Evolutionary conservation across 2,113 vertebrate species (phyloP), one percentile per base, ranked within the genome.

Genomic region (Chlorocebus sabaeus): DNA sequence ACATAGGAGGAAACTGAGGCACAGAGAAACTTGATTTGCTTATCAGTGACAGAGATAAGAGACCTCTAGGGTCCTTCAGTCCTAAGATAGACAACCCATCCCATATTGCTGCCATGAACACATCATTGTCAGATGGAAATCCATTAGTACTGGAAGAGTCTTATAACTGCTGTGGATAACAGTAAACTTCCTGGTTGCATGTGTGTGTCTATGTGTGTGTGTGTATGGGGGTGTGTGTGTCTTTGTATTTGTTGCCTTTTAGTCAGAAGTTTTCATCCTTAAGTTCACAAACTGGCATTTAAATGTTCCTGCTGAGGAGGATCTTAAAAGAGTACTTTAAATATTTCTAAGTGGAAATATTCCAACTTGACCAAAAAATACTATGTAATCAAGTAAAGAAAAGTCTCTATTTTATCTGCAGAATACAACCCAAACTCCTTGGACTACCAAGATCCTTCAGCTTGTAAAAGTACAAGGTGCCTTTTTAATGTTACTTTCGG

Each of bases 281-380:
- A 55, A 73, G 7, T 86, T 92, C 27, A 87, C 8, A 85, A 88
- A 32, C 70, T 76, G 27, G n/a, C 11, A 52, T 80, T 95, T 59
- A 85, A 92, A 57, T 78, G 8, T 55, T 72, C 13, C 50, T 81
- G 45, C 43, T 84, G 43, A 45, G 43, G 73, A 93, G 8, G 2
- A 64, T 45, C 6, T 88, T 84, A n/a, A 50, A 52, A 90, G 17
- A 85, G 50, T 11, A 57, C 3, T 64, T 64, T 35, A 50, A 57
- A 5, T 95, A 55, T 67, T 84, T 93, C 61, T 64, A 82, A 73
- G 27, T 61, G 4, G 13, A 94, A 94, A 45, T 89, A 72, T 40
- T 64, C 18, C 73, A n/a, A 64, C 22, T 73, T 78, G 87, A 30
- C 0, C 38, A 73, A 73, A 61, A 81, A 78, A 81, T 80, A 55